phyloP scores from a whole-genome alignment of 2,888 invertebrate species.

The Fissipunctia ypsillon region DNA sequence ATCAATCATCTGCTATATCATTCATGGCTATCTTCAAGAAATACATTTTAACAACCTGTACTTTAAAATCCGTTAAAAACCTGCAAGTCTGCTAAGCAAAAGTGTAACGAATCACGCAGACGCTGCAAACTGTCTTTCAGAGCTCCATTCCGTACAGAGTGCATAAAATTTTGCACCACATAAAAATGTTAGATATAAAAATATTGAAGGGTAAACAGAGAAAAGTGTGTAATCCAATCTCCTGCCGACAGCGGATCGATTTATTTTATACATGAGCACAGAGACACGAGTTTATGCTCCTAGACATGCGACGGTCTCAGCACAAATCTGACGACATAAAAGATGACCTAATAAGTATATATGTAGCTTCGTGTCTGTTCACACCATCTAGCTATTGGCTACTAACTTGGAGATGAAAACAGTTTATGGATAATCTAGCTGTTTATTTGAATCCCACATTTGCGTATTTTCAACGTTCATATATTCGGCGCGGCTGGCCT shows the following conservation, averaged over 20 bases:
- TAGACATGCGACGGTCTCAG: slow-evolving; percentile 33
- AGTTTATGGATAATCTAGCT: slow-evolving; percentile 27
- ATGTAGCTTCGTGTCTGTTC: slow-evolving; percentile 20
- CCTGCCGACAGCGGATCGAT: slow-evolving; percentile 52
- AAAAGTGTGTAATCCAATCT: slow-evolving; percentile 60
- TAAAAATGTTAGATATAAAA: slow-evolving; percentile 55
- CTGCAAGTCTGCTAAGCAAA: slow-evolving; percentile 18
- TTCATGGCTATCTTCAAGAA: neutral
- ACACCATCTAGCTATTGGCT: slow-evolving; percentile 11
- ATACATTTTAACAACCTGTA: neutral
- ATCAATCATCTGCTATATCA: slow-evolving; percentile 8
- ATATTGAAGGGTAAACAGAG: slow-evolving; percentile 51
- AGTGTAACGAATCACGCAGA: slow-evolving; percentile 31
- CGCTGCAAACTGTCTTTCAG: slow-evolving; percentile 26
- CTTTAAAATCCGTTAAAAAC: slow-evolving; percentile 26
- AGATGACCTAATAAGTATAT: slow-evolving; percentile 38
- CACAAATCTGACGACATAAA: slow-evolving; percentile 29
- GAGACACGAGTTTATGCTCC: slow-evolving; percentile 55
- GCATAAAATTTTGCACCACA: slow-evolving; percentile 54
- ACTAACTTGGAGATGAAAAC: slow-evolving; percentile 19
- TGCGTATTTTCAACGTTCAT: slow-evolving; percentile 6
- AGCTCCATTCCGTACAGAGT: slow-evolving; percentile 19
- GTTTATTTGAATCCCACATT: slow-evolving; percentile 34
- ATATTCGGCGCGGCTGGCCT: neutral
- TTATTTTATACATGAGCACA: slow-evolving; percentile 61